These are phyloP conservation scores for Diaprepes abbreviatus DNA, from an alignment of 2,888 invertebrate species.

Conservation along the genomic window DNA sequence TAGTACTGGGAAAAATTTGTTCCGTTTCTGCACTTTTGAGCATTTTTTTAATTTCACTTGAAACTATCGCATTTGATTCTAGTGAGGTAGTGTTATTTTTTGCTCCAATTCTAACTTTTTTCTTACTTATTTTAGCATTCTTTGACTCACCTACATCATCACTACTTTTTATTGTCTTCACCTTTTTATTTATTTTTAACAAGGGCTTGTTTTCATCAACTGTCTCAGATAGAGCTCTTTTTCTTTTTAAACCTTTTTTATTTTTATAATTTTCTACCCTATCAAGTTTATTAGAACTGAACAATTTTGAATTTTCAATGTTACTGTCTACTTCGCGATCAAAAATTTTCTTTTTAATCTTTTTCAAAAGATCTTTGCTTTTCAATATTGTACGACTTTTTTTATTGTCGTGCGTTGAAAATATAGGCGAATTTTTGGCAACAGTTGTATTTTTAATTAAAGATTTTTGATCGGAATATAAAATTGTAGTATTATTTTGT, in stretches of 20 bases:
- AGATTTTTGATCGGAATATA: not conserved
- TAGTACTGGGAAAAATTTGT: no score
- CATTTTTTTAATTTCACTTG: no score
- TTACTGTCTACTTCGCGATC: not conserved
- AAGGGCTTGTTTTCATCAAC: slow-evolving; percentile 1
- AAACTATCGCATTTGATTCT: no score
- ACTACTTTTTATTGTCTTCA: not conserved
- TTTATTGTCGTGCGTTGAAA: slow-evolving; percentile 5
- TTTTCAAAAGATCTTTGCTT: slow-evolving; percentile 18
- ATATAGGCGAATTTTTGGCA: not conserved
- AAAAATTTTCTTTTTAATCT: slow-evolving; percentile 21
- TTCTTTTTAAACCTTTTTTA: slow-evolving; percentile 2
- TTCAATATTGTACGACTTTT: slow-evolving; percentile 1
- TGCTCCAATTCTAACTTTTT: no score
- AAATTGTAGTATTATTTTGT: not conserved
- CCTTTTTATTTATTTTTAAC: slow-evolving; percentile 1
- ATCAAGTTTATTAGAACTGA: not conserved
- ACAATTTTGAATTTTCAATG: not conserved
- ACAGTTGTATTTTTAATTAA: not conserved
- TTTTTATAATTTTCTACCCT: not conserved
- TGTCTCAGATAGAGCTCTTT: slow-evolving; percentile 8
- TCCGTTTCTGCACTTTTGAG: no score
- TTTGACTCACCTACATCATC: not conserved
- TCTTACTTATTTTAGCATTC: no score
- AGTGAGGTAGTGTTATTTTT: no score